Conservation (phyloP, 2,888 invertebrate genomes). For the Cynaeus angustus region DNA sequence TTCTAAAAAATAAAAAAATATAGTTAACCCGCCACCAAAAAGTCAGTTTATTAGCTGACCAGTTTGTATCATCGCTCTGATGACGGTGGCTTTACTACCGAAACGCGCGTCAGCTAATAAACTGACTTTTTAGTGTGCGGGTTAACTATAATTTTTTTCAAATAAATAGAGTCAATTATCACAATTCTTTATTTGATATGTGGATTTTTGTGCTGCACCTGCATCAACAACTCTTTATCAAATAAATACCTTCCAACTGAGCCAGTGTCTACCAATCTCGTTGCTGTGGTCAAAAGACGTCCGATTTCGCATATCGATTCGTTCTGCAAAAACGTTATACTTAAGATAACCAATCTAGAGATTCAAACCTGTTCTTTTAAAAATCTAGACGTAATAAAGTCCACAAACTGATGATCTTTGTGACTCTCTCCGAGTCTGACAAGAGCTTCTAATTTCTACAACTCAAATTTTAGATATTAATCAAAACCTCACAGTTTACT, state of each 20-base stretch:
- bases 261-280: slow-evolving; percentile 58
- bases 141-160: no score
- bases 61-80: no score
- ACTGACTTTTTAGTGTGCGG: no score
- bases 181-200: slow-evolving; percentile 9
- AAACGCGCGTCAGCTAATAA: no score
- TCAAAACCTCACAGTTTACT: neutral
- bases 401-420: slow-evolving; percentile 72
- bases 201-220: neutral
- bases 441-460: slow-evolving; percentile 69
- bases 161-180: slow-evolving; percentile 26
- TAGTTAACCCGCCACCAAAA: no score
- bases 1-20: no score
- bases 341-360: neutral
- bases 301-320: slow-evolving; percentile 64
- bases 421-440: slow-evolving; percentile 70
- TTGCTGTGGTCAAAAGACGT: slow-evolving; percentile 61
- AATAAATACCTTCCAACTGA: slow-evolving; percentile 64
- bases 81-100: no score
- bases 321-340: slow-evolving; percentile 57
- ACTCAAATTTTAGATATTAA: neutral
- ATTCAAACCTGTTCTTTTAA: slow-evolving; percentile 72
- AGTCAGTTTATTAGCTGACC: no score
- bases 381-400: slow-evolving; percentile 74
- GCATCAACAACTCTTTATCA: slow-evolving; percentile 64